Base-by-base conservation (phyloP, 2,888 invertebrate species). In the Stenotaenia linearis region DNA sequence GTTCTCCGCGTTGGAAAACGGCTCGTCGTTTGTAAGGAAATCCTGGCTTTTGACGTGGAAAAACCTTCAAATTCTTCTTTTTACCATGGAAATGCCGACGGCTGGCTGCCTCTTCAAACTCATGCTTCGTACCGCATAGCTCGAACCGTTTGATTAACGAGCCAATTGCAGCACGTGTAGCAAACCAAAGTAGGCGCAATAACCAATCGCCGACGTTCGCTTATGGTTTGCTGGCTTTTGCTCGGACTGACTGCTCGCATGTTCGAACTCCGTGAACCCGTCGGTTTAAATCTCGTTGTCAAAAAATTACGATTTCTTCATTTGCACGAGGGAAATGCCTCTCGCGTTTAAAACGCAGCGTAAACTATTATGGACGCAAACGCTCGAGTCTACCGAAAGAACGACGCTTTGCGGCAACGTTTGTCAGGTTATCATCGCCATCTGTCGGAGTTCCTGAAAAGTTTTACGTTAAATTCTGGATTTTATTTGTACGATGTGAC, bases 41-140 rank as follows among this genome's bases (percentile, higher is more conserved):
- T 78, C 78, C 78, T 56, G 25, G 23, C 28, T 56, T 56, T 50
- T 25, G 23, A 5, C 45, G 23, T 10, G 45, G 25, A 78, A 78
- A 56, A 78, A 21, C 12, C 50, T 40, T 78, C 45, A 56, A 78
- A 78, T 78, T 78, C 78, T 28, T 78, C 78, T 28, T 40, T 78
- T 78, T 56, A 45, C 25, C 78, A 78, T 78, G 78, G 56, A 56
- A 45, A 45, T 78, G 50, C 78, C 78, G 45, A 50, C 78, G 78
- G 78, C 78, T 28, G 45, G 78, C 78, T 78, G 78, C 50, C 77
- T 78, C 28, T 78, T 78, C 78, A 78, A 78, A 78, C 78, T 78
- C 78, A 78, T 78, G 78, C 78, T 78, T 56, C 78, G 32, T 45
- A 37, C 78, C 78, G 78, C 78, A 78, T 25, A 25, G 78, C 56